Conservation (phyloP, 1,140 invertebrate species). For the Littorina saxatilis region DNA sequence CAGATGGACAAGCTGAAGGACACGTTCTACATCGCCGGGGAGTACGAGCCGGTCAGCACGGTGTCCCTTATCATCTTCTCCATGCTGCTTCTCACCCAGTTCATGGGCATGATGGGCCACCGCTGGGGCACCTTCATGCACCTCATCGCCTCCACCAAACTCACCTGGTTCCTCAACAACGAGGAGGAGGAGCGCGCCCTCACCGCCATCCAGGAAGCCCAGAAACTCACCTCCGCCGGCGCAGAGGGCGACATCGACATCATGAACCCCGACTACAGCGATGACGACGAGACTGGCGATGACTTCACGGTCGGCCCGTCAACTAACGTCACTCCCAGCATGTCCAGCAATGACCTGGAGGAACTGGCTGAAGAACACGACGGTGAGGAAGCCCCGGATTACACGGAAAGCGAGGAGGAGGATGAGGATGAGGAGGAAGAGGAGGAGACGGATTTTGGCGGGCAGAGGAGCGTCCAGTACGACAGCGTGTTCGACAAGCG, state of each 20-base stretch:
- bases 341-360: not conserved
- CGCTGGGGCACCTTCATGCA: conserved; percentile 72
- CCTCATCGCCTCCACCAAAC: conserved; percentile 57
- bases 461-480: conserved; percentile 1
- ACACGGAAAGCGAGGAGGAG: conserved; percentile 28
- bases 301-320: not conserved
- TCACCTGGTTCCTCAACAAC: conserved; percentile 24
- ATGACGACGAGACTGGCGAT: not conserved
- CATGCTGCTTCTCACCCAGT: conserved; percentile 73
- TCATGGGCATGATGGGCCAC: conserved; percentile 75
- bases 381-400: conserved; percentile 10
- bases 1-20: conserved; percentile 81
- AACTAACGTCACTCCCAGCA: not conserved
- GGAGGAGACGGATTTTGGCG: not conserved
- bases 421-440: conserved; percentile 12
- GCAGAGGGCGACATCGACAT: conserved; percentile 24
- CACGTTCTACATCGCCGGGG: conserved; percentile 44
- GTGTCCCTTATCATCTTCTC: conserved; percentile 73
- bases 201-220: conserved; percentile 29
- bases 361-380: not conserved
- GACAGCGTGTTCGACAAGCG: conserved; percentile 28
- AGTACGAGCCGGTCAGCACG: conserved; percentile 47
- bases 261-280: not conserved
- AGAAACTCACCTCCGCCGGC: conserved; percentile 22
- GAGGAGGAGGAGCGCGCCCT: conserved; percentile 25